These are phyloP conservation scores for Conchocele bisecta DNA, from an alignment of 2,888 invertebrate genomes.

Conservation along the genomic window DNA sequence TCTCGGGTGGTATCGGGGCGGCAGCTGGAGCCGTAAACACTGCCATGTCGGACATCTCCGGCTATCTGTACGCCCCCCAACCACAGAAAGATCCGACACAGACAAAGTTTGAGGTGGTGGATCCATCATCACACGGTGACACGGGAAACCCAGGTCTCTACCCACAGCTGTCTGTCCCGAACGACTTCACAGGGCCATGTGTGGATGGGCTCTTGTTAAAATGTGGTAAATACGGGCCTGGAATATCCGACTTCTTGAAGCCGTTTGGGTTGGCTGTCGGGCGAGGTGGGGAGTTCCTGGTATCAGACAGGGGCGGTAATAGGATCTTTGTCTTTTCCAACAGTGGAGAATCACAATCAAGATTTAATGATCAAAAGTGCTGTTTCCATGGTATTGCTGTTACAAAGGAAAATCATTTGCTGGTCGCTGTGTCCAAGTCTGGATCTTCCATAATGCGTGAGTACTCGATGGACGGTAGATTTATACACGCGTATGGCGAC, in stretches of 20 bases:
- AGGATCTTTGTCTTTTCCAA: slow-evolving; percentile 72
- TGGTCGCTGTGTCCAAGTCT: slow-evolving; percentile 69
- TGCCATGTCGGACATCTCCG: slow-evolving; percentile 32
- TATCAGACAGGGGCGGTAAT: slow-evolving; percentile 73
- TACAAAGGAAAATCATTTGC: slow-evolving; percentile 65
- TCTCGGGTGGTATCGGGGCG: slow-evolving; percentile 38
- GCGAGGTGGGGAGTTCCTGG: slow-evolving; percentile 68
- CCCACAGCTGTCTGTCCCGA: slow-evolving; percentile 28
- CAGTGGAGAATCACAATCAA: slow-evolving; percentile 63
- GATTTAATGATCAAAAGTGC: slow-evolving; percentile 64
- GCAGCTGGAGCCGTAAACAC: slow-evolving; percentile 30
- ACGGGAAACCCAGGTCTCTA: slow-evolving; percentile 28
- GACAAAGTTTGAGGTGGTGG: slow-evolving; percentile 43
- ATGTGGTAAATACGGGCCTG: slow-evolving; percentile 73
- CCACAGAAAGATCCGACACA: neutral
- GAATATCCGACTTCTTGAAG: slow-evolving; percentile 68
- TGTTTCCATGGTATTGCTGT: slow-evolving; percentile 69
- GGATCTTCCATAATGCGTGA: slow-evolving; percentile 68
- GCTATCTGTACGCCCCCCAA: slow-evolving; percentile 22
- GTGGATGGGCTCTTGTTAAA: slow-evolving; percentile 59
- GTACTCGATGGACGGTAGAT: slow-evolving; percentile 64
- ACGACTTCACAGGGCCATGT: slow-evolving; percentile 48
- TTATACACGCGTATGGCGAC: slow-evolving; percentile 68
- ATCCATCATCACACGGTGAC: slow-evolving; percentile 1
- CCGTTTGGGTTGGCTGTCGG: slow-evolving; percentile 73